Base-by-base conservation (phyloP, 1,140 invertebrate genomes). In the Papilio glaucus region DNA sequence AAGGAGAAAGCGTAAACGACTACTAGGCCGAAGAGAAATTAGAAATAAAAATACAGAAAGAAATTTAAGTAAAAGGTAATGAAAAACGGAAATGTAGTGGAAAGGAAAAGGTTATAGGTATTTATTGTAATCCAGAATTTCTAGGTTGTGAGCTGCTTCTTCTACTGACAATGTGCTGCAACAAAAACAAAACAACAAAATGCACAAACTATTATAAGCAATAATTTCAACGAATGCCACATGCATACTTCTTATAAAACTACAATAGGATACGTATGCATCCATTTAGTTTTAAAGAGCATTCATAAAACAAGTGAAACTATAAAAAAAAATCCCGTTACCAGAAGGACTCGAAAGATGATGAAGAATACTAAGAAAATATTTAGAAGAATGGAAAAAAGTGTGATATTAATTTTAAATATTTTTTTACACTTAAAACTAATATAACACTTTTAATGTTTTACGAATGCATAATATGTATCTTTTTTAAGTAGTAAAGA, bases 161-260 rank as follows among this genome's bases (percentile, higher is more conserved):
- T 86, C 74, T 88, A 89, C 87, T 77, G 86, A 86, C 76, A 82
- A 84, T 78, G 83, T 78, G 80, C 90, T 92, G 90, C 88, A 92
- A 92, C 89, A 92, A 79, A 91, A 89, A 88, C 75, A 86, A 85
- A 89, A 91, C 86, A 82, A 82, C 88, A 88, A 85, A 78, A 90
- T 92, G 90, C 89, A 91, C 88, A 84, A 90, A 86, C 84, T 84
- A 85, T 87, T 82, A 80, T 57, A 62, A 88, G 87, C 87, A 65
- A 76, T 68, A 26, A 26, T 69, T 76, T 72, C 69, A 73, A 72
- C 73, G 38, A 77, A 76, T 39, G 72, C 73, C 42, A 69, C 86
- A 86, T 87, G 86, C 86, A 68, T 74, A 74, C n/a, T n/a, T n/a
- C n/a, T n/a, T n/a, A n/a, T n/a, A n/a, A n/a, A n/a, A n/a, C n/a